These are phyloP conservation scores for Eupithecia centaureata DNA, from an alignment of 2,888 invertebrate genomes.

Conservation along the genomic window DNA sequence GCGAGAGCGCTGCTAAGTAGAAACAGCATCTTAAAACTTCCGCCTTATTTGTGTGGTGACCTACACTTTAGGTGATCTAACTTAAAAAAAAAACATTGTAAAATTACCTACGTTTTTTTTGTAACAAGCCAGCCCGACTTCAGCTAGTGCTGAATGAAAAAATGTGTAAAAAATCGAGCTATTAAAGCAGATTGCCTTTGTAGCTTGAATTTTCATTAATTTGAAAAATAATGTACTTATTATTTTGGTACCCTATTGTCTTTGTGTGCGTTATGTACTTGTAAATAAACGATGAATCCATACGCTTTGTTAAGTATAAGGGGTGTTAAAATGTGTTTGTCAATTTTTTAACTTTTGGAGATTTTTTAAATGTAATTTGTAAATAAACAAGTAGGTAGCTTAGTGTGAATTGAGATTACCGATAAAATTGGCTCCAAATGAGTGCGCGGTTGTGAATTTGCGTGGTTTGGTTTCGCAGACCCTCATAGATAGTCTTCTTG, in stretches of 20 bases:
- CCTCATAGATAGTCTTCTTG: slow-evolving; percentile 27
- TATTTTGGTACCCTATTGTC: slow-evolving; percentile 75
- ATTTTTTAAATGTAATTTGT: slow-evolving; percentile 67
- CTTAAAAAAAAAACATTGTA: too few species aligned
- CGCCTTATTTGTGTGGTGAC: slow-evolving; percentile 76
- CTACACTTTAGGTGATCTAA: slow-evolving; percentile 45
- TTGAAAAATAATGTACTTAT: slow-evolving; percentile 70
- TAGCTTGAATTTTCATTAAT: slow-evolving; percentile 51
- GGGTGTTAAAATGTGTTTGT: slow-evolving; percentile 81
- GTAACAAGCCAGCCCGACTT: neutral
- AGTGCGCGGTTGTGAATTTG: slow-evolving; percentile 62
- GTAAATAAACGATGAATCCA: slow-evolving; percentile 82
- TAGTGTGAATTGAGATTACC: slow-evolving; percentile 69
- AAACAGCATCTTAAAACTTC: slow-evolving; percentile 58
- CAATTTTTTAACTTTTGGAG: slow-evolving; percentile 78
- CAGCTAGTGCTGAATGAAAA: neutral
- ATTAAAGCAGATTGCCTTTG: slow-evolving; percentile 30
- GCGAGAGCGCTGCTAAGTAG: slow-evolving; percentile 7
- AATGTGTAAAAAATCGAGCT: too few species aligned
- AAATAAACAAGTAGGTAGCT: slow-evolving; percentile 62
- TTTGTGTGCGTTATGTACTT: slow-evolving; percentile 70
- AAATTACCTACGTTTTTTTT: slow-evolving; percentile 40
- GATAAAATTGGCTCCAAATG: slow-evolving; percentile 52
- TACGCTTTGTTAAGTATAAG: slow-evolving; percentile 82
- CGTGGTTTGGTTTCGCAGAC: slow-evolving; percentile 37